phyloP scores from a whole-genome alignment of 2,888 invertebrate genomes.

The Drosophila paranaensis region DNA sequence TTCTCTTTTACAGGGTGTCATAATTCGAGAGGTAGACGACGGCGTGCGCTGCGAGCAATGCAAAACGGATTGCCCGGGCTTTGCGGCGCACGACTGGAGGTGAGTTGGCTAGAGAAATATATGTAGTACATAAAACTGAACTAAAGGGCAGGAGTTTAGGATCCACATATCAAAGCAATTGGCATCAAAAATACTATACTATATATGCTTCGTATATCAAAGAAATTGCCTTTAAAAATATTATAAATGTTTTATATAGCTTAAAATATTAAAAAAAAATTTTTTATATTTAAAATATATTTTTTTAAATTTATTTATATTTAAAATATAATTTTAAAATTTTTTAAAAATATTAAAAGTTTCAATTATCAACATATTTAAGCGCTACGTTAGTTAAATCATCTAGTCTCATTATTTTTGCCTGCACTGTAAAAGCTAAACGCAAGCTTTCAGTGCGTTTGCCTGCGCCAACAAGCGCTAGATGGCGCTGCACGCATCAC shows the following conservation, averaged over 20 bases:
- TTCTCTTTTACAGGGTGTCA: constrained; percentile 89
- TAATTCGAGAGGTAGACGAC: constrained; percentile 93
- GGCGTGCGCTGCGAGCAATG: constrained; percentile 95
- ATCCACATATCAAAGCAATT: neutral
- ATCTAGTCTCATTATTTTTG: constrained; percentile 21
- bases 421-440: constrained; percentile 60
- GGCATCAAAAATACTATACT: neutral
- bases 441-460: constrained; percentile 38
- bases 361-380: neutral
- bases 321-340: neutral
- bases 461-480: constrained; percentile 8
- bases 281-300: too few relatives aligned
- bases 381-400: too few relatives aligned
- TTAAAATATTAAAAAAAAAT: too few relatives aligned
- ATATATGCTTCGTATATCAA: too few relatives aligned
- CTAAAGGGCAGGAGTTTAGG: neutral
- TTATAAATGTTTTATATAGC: neutral
- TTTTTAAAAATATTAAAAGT: neutral
- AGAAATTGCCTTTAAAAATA: neutral
- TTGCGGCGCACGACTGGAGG: constrained; percentile 95
- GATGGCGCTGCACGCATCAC: constrained; percentile 27
- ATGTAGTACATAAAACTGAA: neutral
- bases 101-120: constrained; percentile 85
- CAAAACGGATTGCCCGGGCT: constrained; percentile 92
- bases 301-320: too few relatives aligned